Conservation (phyloP, 2,888 invertebrate genomes). For the Lasiommata megera region DNA sequence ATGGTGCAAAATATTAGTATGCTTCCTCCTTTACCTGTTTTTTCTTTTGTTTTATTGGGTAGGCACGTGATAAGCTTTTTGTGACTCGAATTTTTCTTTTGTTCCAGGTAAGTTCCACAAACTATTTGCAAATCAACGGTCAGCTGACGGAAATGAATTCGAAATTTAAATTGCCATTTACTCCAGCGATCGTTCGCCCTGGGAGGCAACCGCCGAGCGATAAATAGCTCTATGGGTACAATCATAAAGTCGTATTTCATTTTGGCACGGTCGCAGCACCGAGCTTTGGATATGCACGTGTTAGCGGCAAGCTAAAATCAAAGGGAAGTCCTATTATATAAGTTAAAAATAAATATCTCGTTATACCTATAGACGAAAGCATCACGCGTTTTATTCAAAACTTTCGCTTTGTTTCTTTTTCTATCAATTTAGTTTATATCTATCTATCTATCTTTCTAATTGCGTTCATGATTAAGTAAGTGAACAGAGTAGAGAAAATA, state of each 20-base stretch:
- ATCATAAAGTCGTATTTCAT: constrained; percentile 68
- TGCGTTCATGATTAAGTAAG: no score
- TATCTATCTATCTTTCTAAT: no score
- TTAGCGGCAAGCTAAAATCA: constrained; percentile 63
- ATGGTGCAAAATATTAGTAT: no score
- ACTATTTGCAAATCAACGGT: constrained; percentile 25
- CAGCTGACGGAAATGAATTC: constrained; percentile 44
- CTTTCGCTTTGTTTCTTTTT: background rate
- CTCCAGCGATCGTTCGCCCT: constrained; percentile 58
- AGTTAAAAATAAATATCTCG: constrained; percentile 1
- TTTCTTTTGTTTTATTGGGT: no score
- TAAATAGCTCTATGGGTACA: constrained; percentile 63
- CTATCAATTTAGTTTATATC: background rate
- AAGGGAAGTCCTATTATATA: constrained; percentile 25
- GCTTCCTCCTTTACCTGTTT: no score
- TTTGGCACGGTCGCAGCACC: constrained; percentile 49
- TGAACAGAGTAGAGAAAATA: no score
- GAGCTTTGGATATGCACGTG: constrained; percentile 46
- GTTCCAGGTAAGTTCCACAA: constrained; percentile 67
- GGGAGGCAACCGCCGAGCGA: constrained; percentile 57
- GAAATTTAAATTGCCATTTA: constrained; percentile 57
- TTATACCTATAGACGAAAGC: background rate
- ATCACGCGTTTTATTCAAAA: no score
- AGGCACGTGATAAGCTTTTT: constrained; percentile 29
- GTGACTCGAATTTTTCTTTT: constrained; percentile 45